Conservation (phyloP, 1,140 invertebrate genomes). For the Drosophila ogumai region DNA sequence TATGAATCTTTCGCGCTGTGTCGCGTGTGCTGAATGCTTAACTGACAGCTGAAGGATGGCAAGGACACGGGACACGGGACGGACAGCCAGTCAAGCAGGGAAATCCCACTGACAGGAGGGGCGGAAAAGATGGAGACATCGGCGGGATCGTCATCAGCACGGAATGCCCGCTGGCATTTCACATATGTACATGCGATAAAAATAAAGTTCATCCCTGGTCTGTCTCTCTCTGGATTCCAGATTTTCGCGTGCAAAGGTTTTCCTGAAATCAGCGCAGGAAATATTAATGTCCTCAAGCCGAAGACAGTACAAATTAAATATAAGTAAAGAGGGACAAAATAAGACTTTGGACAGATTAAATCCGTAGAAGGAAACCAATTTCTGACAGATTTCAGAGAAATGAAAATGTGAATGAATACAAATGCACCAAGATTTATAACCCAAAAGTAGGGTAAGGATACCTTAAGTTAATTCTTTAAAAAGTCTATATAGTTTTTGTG, state of each 20-base stretch:
- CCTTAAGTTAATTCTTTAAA: too few species aligned
- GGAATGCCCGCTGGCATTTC: constrained; percentile 53
- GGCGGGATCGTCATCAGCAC: constrained; percentile 16
- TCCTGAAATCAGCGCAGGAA: constrained; percentile 22
- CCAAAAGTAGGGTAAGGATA: background rate
- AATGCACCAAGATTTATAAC: background rate
- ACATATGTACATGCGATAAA: constrained; percentile 28
- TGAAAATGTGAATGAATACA: background rate
- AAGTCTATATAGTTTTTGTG: too few species aligned
- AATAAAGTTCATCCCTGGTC: constrained; percentile 21
- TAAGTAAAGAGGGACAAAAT: constrained; percentile 3
- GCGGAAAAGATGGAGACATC: constrained; percentile 63
- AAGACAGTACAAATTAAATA: constrained; percentile 25
- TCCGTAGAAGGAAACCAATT: background rate
- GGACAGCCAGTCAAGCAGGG: constrained; percentile 22
- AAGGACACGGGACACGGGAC: constrained; percentile 38
- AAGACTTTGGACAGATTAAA: background rate
- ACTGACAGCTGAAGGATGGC: constrained; percentile 73
- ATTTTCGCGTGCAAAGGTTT: constrained; percentile 15
- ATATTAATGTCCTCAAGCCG: constrained; percentile 29
- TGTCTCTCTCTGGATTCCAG: constrained; percentile 15
- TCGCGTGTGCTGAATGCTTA: constrained; percentile 64
- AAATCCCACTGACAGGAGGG: constrained; percentile 46
- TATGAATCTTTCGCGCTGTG: constrained; percentile 73
- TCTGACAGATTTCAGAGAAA: background rate